Evolutionary conservation across 2,113 vertebrate genomes (phyloP).

Genomic region (Trogon surrucura): DNA sequence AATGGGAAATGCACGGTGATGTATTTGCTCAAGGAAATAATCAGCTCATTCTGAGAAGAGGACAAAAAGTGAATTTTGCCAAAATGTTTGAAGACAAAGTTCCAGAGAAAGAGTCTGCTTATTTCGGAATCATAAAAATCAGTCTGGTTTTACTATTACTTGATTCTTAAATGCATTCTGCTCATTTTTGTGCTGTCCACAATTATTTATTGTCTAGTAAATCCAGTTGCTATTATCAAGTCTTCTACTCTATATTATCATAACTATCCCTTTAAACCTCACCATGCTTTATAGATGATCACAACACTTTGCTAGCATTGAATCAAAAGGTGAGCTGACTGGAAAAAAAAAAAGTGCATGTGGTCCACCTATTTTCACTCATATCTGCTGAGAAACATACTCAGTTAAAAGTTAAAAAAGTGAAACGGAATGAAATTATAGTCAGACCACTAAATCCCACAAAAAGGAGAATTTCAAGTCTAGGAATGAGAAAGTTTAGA

Average conservation of each 20-base stretch:
- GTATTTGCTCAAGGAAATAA: background rate
- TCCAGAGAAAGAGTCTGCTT: background rate
- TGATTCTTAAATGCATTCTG: background rate
- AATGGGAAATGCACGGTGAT: background rate
- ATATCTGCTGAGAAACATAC: background rate
- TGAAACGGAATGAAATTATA: background rate
- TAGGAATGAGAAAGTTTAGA: background rate
- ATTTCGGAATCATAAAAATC: background rate
- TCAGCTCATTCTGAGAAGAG: background rate
- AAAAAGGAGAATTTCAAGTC: background rate
- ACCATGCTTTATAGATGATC: background rate
- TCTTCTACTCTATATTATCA: background rate
- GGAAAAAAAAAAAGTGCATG: background rate
- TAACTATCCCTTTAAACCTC: background rate
- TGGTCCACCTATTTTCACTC: background rate
- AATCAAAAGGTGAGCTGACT: background rate
- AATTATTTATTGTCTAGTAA: background rate
- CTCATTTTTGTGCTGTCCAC: background rate
- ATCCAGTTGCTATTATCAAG: background rate
- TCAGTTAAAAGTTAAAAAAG: background rate
- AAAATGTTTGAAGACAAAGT: background rate
- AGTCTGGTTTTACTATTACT: background rate
- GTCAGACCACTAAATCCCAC: background rate
- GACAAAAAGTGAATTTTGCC: background rate
- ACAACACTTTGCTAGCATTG: background rate